phyloP scores from a whole-genome alignment of 2,888 invertebrate species.

The Tetragonula carbonaria region DNA sequence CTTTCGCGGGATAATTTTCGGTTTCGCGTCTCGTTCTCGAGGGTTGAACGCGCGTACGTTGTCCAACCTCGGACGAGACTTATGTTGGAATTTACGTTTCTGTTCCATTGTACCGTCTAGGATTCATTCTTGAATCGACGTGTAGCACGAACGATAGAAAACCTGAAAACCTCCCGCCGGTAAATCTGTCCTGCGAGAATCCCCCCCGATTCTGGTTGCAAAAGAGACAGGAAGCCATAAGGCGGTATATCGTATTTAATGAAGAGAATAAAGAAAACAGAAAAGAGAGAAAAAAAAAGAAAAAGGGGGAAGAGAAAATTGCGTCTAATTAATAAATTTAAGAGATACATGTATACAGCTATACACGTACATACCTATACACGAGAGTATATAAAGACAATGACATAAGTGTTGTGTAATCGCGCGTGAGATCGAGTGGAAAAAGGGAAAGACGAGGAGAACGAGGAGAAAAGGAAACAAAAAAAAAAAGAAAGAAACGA shows the following conservation, averaged over 20 bases:
- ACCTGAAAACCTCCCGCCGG: slow-evolving; percentile 71
- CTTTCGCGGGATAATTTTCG: background rate
- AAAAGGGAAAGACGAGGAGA: background rate
- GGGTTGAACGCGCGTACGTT: background rate
- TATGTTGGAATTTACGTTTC: slow-evolving; percentile 3
- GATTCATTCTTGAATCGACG: slow-evolving; percentile 76
- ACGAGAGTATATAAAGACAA: slow-evolving; percentile 26
- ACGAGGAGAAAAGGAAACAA: background rate
- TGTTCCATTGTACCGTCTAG: slow-evolving; percentile 33
- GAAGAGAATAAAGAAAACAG: background rate
- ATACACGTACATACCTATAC: slow-evolving; percentile 28
- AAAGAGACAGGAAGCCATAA: background rate
- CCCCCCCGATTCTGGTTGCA: slow-evolving; percentile 55
- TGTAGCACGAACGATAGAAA: slow-evolving; percentile 62
- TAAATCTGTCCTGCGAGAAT: slow-evolving; percentile 46
- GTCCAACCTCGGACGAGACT: slow-evolving; percentile 23
- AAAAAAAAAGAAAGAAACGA: slow-evolving; percentile 3
- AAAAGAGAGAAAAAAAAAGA: too few relatives aligned
- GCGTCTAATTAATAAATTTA: slow-evolving; percentile 37
- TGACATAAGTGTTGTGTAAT: slow-evolving; percentile 48
- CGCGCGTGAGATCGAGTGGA: slow-evolving; percentile 65
- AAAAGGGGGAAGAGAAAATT: background rate
- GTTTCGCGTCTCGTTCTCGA: background rate
- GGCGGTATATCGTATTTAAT: background rate
- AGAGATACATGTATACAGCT: slow-evolving; percentile 14